Evolutionary conservation across 2,797 vertebrate species (phyloP).

Genomic region (Anolis apletophallus): DNA sequence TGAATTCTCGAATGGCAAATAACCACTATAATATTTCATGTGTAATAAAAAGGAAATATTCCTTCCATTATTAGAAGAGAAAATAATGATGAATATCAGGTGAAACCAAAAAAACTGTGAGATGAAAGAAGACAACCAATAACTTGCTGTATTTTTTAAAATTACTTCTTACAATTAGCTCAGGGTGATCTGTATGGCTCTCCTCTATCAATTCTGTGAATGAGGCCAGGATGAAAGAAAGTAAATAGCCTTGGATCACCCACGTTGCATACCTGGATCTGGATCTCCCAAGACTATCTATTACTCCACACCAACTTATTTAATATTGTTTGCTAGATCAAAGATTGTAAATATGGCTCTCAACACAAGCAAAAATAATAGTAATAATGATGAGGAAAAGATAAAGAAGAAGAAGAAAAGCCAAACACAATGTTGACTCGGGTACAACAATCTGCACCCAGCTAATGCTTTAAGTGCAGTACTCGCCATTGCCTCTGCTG

Average conservation of each 20-base stretch:
- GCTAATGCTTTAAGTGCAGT: neutral
- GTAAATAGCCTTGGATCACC: too few species aligned
- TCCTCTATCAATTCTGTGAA: too few species aligned
- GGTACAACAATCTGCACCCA: neutral
- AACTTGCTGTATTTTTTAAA: neutral
- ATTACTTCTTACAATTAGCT: too few species aligned
- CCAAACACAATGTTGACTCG: neutral
- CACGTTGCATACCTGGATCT: too few species aligned
- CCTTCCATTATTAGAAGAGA: neutral
- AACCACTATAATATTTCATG: neutral
- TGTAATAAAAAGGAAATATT: neutral
- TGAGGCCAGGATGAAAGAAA: too few species aligned
- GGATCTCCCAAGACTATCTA: too few species aligned
- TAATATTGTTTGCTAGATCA: neutral
- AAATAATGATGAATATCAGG: neutral
- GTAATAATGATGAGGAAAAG: neutral
- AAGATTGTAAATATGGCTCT: neutral
- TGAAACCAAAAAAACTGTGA: neutral
- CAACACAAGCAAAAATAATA: neutral
- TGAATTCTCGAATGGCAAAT: neutral
- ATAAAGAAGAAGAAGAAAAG: neutral
- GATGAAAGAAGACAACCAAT: neutral
- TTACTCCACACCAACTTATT: too few species aligned
- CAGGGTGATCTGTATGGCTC: too few species aligned
- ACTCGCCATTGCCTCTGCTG: neutral